Conservation (phyloP, 2,113 vertebrate species). For the Emydura subglobosa region DNA sequence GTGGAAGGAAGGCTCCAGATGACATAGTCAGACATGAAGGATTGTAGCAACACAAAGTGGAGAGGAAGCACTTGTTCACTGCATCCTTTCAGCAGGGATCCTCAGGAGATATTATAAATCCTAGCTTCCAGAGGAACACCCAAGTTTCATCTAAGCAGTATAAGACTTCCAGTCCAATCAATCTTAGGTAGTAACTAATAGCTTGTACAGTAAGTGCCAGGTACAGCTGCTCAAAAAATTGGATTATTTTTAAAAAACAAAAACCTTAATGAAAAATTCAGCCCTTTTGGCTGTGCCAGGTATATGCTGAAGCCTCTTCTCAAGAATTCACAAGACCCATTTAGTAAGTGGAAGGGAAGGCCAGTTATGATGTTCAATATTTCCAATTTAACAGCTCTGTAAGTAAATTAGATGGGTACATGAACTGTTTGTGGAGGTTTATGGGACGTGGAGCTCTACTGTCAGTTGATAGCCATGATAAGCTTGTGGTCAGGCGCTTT, state of each 20-base stretch:
- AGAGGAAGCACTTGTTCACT: background rate
- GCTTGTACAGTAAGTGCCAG: background rate
- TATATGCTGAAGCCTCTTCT: background rate
- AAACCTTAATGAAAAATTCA: background rate
- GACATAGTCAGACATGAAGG: no score
- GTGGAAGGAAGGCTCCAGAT: background rate
- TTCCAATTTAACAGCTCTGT: background rate
- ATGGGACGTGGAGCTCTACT: background rate
- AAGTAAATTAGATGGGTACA: background rate
- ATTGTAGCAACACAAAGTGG: background rate
- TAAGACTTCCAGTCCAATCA: background rate
- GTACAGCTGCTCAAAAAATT: background rate
- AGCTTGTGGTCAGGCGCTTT: background rate
- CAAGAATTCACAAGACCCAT: background rate
- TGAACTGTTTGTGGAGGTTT: background rate
- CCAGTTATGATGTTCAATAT: background rate
- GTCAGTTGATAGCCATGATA: background rate
- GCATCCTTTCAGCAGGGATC: no score
- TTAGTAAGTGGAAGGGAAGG: background rate
- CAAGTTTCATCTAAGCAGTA: background rate
- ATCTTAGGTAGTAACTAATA: background rate
- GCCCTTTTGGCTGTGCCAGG: background rate
- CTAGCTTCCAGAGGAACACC: background rate
- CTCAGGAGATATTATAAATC: no score
- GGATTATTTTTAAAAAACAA: background rate